Evolutionary conservation across 2,888 invertebrate genomes (phyloP).

Genomic region (Portevinia maculata): DNA sequence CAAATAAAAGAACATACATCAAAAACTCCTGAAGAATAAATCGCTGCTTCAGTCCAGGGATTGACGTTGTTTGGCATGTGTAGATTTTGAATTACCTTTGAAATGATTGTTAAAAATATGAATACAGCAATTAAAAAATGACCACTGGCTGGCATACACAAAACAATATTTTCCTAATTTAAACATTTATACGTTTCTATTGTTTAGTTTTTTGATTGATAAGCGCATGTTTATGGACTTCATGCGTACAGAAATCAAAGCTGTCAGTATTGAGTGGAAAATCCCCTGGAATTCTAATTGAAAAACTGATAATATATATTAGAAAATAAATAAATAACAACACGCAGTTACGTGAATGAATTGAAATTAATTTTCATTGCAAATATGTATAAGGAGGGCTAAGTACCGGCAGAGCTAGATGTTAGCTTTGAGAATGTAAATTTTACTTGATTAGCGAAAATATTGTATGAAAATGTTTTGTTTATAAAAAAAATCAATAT

Average conservation of each 20-base stretch:
- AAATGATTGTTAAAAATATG: neutral
- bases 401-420: neutral
- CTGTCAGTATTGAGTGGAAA: neutral
- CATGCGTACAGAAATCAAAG: constrained; percentile 6
- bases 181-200: neutral
- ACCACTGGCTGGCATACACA: neutral
- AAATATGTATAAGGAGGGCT: neutral
- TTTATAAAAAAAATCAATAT: too few species aligned
- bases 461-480: neutral
- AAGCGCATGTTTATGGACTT: constrained; percentile 22
- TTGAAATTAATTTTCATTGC: neutral
- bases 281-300: neutral
- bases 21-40: too few species aligned
- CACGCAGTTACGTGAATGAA: constrained; percentile 1
- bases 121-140: neutral
- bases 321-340: neutral
- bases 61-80: neutral
- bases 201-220: constrained; percentile 1
- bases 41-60: neutral
- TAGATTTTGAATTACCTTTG: neutral
- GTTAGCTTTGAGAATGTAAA: neutral
- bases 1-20: too few species aligned
- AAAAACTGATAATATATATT: neutral
- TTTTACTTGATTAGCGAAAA: neutral
- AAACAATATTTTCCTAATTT: neutral